Conservation (phyloP, 2,797 vertebrate species). For the Chiroxiphia lanceolata region DNA sequence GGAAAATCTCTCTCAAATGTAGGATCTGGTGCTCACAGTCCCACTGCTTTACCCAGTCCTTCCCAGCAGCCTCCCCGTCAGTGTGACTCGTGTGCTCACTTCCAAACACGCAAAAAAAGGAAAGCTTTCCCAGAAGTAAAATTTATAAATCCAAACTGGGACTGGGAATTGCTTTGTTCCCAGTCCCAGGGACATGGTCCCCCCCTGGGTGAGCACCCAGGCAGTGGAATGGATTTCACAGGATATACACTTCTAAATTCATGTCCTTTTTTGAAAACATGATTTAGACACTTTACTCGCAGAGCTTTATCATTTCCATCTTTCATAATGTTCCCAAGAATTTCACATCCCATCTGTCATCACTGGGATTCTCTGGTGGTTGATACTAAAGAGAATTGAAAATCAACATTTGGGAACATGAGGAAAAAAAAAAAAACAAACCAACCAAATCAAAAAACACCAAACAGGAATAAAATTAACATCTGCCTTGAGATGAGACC, state of each 20-base stretch:
- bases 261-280: rapidly evolving
- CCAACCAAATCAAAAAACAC: not conserved
- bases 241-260: not conserved
- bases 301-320: not conserved
- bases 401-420: not conserved
- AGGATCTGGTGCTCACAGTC: not conserved
- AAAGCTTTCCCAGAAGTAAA: not conserved
- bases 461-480: not conserved
- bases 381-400: not conserved
- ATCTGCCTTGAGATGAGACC: not conserved
- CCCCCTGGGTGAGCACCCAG: not conserved
- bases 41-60: not conserved
- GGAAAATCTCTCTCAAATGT: not conserved
- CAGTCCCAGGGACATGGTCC: not conserved
- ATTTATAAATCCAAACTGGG: too few species aligned
- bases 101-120: not conserved
- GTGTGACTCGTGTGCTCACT: not conserved
- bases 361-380: not conserved
- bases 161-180: not conserved
- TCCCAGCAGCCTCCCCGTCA: not conserved
- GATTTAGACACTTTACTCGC: not conserved
- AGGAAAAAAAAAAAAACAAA: not conserved
- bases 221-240: not conserved
- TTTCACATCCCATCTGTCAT: not conserved
- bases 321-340: not conserved